Base-by-base conservation (phyloP, 1,140 invertebrate genomes). In the Argopecten irradians region DNA sequence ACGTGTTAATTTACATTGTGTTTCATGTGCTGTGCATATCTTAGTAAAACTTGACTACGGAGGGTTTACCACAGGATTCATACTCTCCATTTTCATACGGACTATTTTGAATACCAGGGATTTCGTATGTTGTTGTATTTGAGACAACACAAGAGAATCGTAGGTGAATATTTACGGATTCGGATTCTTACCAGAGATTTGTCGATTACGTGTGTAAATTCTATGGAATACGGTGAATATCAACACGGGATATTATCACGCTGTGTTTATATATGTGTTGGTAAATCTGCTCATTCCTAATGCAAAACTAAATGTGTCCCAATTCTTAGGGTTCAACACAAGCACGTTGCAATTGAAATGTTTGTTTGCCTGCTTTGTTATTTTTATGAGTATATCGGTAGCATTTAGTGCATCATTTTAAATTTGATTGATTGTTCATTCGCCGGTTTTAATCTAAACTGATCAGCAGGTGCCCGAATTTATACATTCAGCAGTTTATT, bases 21-120 rank as follows among this genome's bases (percentile, higher is more conserved):
- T 71, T 71, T 71, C 55, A 71, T 71, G 22, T 71, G 55, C 55
- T 71, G 55, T 71, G 55, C n/a, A 71, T 71, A 71, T 71, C 55
- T 71, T 1, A 71, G 22, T n/a, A 71, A 71, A 71, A 71, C 55
- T 71, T 71, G 55, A 71, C 55, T 71, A 71, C 22, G 55, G 55
- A 71, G 28, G 55, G 55, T 71, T 28, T 71, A 22, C n/a, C 55
- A 71, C 55, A 71, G 55, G 55, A 71, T 71, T 71, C n/a, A 22
- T 71, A 71, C 55, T 71, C 55, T 7, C 55, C n/a, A 71, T 16
- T 71, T 71, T 71, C 55, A 71, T 71, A 71, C 55, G 55, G 55
- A 71, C 55, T 71, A 71, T 71, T 71, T 71, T 71, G 55, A 71
- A 71, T 71, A 71, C 22, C 55, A 71, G 8, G 55, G 55, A 71